Evolutionary conservation across 2,113 vertebrate species (phyloP).

Genomic region (Tichodroma muraria): DNA sequence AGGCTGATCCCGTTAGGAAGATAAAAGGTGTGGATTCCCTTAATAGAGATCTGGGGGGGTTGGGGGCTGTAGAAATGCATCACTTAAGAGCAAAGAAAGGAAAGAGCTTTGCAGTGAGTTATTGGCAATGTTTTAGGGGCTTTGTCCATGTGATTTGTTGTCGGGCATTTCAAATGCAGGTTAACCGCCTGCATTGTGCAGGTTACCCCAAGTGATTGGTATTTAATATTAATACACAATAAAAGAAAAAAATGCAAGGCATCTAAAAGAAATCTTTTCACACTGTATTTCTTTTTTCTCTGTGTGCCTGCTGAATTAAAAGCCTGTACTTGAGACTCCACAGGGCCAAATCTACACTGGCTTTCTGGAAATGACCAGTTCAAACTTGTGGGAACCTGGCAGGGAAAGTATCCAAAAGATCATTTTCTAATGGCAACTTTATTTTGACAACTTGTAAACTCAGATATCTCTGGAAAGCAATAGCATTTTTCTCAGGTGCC

Average conservation of each 20-base stretch:
- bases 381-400: neutral
- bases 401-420: neutral
- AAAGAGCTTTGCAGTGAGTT: neutral
- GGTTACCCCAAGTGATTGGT: neutral
- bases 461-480: neutral
- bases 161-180: neutral
- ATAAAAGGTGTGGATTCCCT: neutral
- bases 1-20: neutral
- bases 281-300: neutral
- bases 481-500: conserved; percentile 32
- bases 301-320: neutral
- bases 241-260: neutral
- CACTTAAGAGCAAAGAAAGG: neutral
- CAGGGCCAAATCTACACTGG: neutral
- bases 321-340: neutral
- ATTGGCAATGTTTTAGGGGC: neutral
- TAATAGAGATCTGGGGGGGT: neutral
- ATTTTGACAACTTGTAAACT: conserved; percentile 32
- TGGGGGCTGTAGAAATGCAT: neutral
- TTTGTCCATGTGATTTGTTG: neutral
- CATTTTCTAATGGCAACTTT: neutral
- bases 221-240: conserved; percentile 2
- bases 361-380: conserved; percentile 34
- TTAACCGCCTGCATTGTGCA: neutral
- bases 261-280: neutral